Evolutionary conservation across 2,113 vertebrate genomes (phyloP).

Genomic region (Clarias magur): DNA sequence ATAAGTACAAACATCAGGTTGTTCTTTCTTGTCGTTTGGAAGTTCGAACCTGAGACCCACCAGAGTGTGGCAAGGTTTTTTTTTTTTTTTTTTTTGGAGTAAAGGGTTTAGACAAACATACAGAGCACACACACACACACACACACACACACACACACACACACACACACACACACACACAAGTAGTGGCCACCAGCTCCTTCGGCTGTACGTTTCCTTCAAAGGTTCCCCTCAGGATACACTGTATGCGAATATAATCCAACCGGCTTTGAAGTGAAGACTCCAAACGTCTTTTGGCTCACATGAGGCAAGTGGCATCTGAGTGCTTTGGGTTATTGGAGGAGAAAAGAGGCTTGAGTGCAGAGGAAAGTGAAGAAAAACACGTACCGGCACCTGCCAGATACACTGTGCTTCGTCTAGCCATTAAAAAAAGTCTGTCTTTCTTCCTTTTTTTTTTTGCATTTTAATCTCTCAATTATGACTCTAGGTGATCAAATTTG

Average conservation of each 20-base stretch:
- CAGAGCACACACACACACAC: slow-evolving; percentile 60
- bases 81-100: slow-evolving; percentile 53
- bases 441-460: slow-evolving; percentile 45
- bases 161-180: slow-evolving; percentile 54
- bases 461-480: slow-evolving; percentile 56
- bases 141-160: slow-evolving; percentile 54
- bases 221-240: slow-evolving; percentile 77
- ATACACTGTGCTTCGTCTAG: slow-evolving; percentile 59
- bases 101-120: slow-evolving; percentile 76
- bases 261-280: slow-evolving; percentile 76
- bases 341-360: slow-evolving; percentile 63
- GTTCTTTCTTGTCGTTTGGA: slow-evolving; percentile 1
- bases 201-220: slow-evolving; percentile 72
- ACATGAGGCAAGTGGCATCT: slow-evolving; percentile 66
- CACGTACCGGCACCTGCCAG: slow-evolving; percentile 69
- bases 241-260: slow-evolving; percentile 74
- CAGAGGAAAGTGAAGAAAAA: slow-evolving; percentile 58
- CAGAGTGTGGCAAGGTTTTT: slow-evolving; percentile 54
- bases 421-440: slow-evolving; percentile 58
- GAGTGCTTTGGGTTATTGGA: slow-evolving; percentile 72
- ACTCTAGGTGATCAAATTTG: slow-evolving; percentile 50
- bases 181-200: slow-evolving; percentile 67
- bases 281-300: slow-evolving; percentile 76
- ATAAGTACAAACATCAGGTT: background rate
- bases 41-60: slow-evolving; percentile 42